Evolutionary conservation across 2,888 invertebrate genomes (phyloP).

Genomic region (Chromoteleia sp.): DNA sequence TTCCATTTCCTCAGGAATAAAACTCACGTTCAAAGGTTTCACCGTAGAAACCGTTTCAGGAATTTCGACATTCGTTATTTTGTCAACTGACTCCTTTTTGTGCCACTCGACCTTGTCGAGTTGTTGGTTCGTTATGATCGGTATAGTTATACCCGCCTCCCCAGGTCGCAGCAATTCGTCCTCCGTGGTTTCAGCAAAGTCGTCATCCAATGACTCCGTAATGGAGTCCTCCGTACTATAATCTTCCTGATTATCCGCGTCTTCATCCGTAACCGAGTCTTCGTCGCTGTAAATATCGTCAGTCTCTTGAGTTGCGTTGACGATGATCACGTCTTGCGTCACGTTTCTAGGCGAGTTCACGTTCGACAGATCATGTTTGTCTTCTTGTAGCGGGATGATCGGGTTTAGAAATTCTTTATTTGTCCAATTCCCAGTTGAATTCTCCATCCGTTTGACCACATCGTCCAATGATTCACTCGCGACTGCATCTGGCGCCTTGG

Average conservation of each 20-base stretch:
- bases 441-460: constrained; percentile 65
- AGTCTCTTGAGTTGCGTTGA: constrained; percentile 62
- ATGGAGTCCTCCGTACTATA: constrained; percentile 71
- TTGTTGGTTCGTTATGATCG: constrained; percentile 65
- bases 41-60: constrained; percentile 17
- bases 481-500: constrained; percentile 68
- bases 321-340: constrained; percentile 21
- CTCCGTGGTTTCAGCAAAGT: constrained; percentile 75
- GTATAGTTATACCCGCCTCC: constrained; percentile 79
- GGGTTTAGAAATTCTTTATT: constrained; percentile 70
- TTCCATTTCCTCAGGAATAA: constrained; percentile 46
- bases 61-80: constrained; percentile 30
- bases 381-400: constrained; percentile 45
- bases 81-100: constrained; percentile 18
- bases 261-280: constrained; percentile 56
- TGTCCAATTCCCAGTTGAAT: constrained; percentile 68
- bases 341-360: constrained; percentile 11
- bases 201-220: constrained; percentile 74
- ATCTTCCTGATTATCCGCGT: constrained; percentile 68
- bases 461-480: constrained; percentile 56
- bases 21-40: constrained; percentile 31
- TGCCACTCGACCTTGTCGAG: constrained; percentile 47
- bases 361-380: constrained; percentile 20
- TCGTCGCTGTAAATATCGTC: constrained; percentile 73
- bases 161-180: constrained; percentile 79